A percentile compares a stretch with the other conserved stretches of the same genome.
phyloP scores from a whole-genome alignment of 2,113 vertebrate species.

The Hippolais icterina region DNA sequence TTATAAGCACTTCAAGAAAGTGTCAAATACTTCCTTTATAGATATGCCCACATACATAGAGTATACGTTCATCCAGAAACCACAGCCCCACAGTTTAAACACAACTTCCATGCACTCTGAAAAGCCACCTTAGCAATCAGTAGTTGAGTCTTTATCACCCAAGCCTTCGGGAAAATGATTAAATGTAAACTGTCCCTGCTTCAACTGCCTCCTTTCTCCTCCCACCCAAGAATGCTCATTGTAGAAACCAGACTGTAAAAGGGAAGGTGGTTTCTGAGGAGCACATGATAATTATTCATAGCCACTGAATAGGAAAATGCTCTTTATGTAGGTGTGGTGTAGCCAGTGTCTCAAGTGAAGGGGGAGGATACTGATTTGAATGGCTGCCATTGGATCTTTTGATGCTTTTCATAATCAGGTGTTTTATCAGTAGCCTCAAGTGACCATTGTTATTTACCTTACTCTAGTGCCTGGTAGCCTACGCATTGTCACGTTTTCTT shows the following conservation, averaged over 20 bases:
- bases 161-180: slow-evolving; percentile 1
- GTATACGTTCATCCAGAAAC: neutral
- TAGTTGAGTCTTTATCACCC: neutral
- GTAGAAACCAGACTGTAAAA: neutral
- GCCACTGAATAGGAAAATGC: neutral
- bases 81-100: slow-evolving; percentile 23
- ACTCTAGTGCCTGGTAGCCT: neutral
- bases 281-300: neutral
- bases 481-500: neutral
- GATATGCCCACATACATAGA: neutral
- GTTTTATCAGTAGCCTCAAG: neutral
- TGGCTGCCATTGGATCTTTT: neutral
- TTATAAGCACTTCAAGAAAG: slow-evolving; percentile 16
- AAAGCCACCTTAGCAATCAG: neutral
- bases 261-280: neutral
- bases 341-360: neutral
- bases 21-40: slow-evolving; percentile 19
- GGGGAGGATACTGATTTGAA: neutral
- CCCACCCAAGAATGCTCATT: neutral
- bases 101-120: neutral
- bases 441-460: neutral
- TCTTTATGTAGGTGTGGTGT: neutral
- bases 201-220: neutral
- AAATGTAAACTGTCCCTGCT: neutral
- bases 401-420: neutral